Evolutionary conservation across 2,888 invertebrate genomes (phyloP), one percentile per base, ranked within the genome.

Genomic region (Neoascia interrupta): DNA sequence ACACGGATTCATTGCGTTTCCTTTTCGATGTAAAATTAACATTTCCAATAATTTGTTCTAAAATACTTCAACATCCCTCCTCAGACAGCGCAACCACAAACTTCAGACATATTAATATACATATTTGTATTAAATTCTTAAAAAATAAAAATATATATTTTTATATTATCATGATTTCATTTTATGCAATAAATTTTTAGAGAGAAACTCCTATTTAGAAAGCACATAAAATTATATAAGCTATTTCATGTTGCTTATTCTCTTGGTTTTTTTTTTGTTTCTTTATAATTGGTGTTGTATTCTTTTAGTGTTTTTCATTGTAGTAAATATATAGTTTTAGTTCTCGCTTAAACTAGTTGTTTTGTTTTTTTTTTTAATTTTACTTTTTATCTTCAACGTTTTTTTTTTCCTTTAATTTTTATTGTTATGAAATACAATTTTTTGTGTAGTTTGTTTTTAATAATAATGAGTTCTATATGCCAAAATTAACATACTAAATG

Each of bases 251-350:
- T n/a, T 49, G 72, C 79, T 66, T 72, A 79, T 54, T 66, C 39
- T 26, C 39, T 79, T 72, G 18, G 10, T 34, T 19, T 41, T 41
- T 18, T 18, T 1, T 41, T 41, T 41, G 5, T 8, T 41, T 41
- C n/a, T 53, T 19, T 4, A 37, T 54, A 72, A 79, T 79, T 79
- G 79, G 79, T 79, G 79, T 79, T 73, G 64, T 61, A 39, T 54
- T 79, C 79, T 79, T 79, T 72, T 79, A 73, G 79, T 79, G 79
- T 73, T 79, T 72, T 73, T 47, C 60, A 72, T 66, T 66, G 43
- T 76, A 66, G 64, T 76, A 70, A 70, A 70, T 76, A 70, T 76
- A 76, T 70, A 76, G 37, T 39, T 72, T 53, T 47, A 66, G 54
- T 66, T 66, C 39, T 72, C 60, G 28, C 47, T 72, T 72, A 60